A percentile compares a stretch with the other conserved stretches of the same genome.
Evolutionary conservation across 1,140 invertebrate species (phyloP).

Genomic region (Trichonephila inaurata): DNA sequence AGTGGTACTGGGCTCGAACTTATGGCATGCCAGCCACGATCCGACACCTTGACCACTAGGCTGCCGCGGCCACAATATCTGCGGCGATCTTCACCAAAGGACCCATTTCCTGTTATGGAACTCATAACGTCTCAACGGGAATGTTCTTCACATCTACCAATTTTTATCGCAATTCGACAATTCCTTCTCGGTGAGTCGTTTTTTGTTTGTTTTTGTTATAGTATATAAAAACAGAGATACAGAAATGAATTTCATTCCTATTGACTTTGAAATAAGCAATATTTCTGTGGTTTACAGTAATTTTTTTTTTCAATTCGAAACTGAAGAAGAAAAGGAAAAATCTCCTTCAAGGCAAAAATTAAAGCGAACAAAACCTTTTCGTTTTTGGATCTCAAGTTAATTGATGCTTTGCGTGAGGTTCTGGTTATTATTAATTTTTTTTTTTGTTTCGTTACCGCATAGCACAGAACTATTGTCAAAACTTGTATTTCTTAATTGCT

Average conservation of each 20-base stretch:
- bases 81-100: too few species aligned
- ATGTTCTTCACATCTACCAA: too few species aligned
- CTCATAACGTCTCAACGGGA: too few species aligned
- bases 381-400: not conserved
- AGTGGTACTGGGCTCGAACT: too few species aligned
- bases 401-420: slow-evolving; percentile 27
- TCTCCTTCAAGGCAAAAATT: not conserved
- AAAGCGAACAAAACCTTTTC: not conserved
- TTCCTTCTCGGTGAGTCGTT: too few species aligned
- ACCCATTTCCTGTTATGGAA: too few species aligned
- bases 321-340: not conserved
- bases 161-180: too few species aligned
- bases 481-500: slow-evolving; percentile 41
- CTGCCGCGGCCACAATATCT: too few species aligned
- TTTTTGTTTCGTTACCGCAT: not conserved
- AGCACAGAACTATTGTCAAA: not conserved
- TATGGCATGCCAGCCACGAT: too few species aligned
- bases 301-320: not conserved
- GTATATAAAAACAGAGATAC: not conserved
- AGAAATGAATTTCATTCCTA: not conserved
- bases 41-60: too few species aligned
- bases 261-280: not conserved
- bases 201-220: too few species aligned
- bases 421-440: not conserved
- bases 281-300: not conserved